Evolutionary conservation across 2,113 vertebrate genomes (phyloP), one percentile per base, ranked within the genome.

Genomic region (Chunga burmeisteri): DNA sequence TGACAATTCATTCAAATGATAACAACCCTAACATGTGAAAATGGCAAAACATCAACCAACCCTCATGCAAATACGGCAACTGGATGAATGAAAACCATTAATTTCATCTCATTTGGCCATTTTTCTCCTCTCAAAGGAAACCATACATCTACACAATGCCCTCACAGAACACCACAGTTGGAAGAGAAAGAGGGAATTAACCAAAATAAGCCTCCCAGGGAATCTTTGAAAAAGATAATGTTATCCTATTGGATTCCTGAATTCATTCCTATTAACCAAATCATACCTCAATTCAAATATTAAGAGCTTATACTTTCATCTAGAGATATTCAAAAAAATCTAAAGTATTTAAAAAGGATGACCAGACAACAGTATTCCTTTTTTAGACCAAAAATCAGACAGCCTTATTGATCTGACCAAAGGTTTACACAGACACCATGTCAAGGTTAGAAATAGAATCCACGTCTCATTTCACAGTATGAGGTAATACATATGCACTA

Each of bases 121-220:
- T 96, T 87, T 94, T 93, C 78, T 94, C 29, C 40, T 63, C 16
- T 87, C 38, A 91, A 93, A 88, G 65, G 32, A 93, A 79, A 46
- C 13, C 47, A 78, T 50, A 81, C 25, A 52, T 87, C 38, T 66
- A 32, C 30, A 56, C 16, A 52, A 62, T 46, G 29, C 10, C 42
- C 55, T 70, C 23, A 12, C 16, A 52, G 50, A 86, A 67, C 34
- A 70, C 27, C 90, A 38, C 29, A 52, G 23, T 21, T 61, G 26
- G 25, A 91, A 73, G 32, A 65, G 49, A 55, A 86, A 56, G n/a
- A 47, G 9, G 3, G 32, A 93, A 93, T 78, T 63, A 67, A 71
- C 42, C n/a, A 62, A 81, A 81, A 68, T 47, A 82, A 79, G 7
- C 10, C 40, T 86, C 36, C 18, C 23, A 83, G 52, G 46, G n/a